A percentile compares a stretch with the other conserved stretches of the same genome.
Evolutionary conservation across 2,113 vertebrate species (phyloP).

Genomic region (Pluvialis apricaria): DNA sequence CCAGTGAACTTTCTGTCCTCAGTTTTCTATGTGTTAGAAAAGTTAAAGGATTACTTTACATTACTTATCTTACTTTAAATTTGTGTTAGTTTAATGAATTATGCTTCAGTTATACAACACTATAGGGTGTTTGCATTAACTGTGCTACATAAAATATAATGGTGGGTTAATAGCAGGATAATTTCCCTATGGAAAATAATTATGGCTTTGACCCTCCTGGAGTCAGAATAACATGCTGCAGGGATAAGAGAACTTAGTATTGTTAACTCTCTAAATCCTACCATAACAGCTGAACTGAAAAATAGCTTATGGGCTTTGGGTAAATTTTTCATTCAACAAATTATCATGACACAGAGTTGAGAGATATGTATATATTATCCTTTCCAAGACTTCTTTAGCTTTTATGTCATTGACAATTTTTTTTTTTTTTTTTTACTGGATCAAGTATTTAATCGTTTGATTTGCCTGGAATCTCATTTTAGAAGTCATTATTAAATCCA

Average conservation of each 20-base stretch:
- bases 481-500: conserved; percentile 63
- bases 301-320: background rate
- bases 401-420: background rate
- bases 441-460: conserved; percentile 56
- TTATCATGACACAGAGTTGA: background rate
- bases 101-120: background rate
- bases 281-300: background rate
- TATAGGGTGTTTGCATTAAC: background rate
- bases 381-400: background rate
- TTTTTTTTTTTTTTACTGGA: background rate
- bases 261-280: conserved; percentile 19
- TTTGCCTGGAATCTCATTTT: conserved; percentile 62
- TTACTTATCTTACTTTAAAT: background rate
- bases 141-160: background rate
- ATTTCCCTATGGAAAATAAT: conserved; percentile 32
- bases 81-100: background rate
- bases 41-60: background rate
- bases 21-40: background rate
- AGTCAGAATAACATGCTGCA: conserved; percentile 9
- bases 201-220: background rate
- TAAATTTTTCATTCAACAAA: conserved; percentile 2
- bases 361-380: background rate
- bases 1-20: background rate
- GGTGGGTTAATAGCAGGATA: background rate
- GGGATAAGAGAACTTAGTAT: background rate